These are phyloP conservation scores for Porites australiensis DNA, from an alignment of 64 coral and sea anemone genomes.

Conservation along the genomic window DNA sequence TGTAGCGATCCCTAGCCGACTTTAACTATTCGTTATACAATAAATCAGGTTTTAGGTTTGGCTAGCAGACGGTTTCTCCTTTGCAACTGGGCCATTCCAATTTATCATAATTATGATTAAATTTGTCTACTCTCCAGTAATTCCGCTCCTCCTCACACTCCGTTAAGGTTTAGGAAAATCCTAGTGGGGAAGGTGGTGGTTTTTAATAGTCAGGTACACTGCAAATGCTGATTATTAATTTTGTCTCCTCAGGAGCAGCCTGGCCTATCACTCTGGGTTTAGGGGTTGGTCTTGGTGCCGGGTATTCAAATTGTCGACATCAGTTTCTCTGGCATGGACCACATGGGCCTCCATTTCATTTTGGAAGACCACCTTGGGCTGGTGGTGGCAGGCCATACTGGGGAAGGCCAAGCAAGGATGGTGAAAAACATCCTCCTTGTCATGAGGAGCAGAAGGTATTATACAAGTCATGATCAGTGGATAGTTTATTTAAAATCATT, in stretches of 20 bases:
- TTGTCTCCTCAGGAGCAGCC: constrained; percentile 53
- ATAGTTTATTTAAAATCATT: too few relatives aligned
- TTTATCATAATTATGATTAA: too few relatives aligned
- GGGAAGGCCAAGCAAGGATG: constrained; percentile 29
- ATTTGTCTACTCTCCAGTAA: too few relatives aligned
- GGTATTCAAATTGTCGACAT: constrained; percentile 96
- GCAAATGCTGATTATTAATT: background rate
- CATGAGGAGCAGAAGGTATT: background rate
- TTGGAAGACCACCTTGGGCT: constrained; percentile 21
- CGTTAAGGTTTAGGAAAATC: too few relatives aligned
- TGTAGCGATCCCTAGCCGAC: background rate
- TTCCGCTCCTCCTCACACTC: too few relatives aligned
- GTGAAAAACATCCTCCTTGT: background rate
- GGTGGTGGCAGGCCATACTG: constrained; percentile 54
- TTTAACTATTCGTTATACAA: background rate
- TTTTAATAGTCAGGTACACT: background rate
- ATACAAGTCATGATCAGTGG: too few relatives aligned
- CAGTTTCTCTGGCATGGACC: constrained; percentile 78
- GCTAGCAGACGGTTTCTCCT: too few relatives aligned
- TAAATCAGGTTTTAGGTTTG: too few relatives aligned
- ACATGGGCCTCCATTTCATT: constrained; percentile 27
- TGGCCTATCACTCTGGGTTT: constrained; percentile 94
- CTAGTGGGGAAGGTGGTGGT: too few relatives aligned
- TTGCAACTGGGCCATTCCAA: too few relatives aligned
- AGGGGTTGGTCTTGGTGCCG: constrained; percentile 87